Evolutionary conservation across 2,888 invertebrate species (phyloP).

Genomic region (Selenia dentaria): DNA sequence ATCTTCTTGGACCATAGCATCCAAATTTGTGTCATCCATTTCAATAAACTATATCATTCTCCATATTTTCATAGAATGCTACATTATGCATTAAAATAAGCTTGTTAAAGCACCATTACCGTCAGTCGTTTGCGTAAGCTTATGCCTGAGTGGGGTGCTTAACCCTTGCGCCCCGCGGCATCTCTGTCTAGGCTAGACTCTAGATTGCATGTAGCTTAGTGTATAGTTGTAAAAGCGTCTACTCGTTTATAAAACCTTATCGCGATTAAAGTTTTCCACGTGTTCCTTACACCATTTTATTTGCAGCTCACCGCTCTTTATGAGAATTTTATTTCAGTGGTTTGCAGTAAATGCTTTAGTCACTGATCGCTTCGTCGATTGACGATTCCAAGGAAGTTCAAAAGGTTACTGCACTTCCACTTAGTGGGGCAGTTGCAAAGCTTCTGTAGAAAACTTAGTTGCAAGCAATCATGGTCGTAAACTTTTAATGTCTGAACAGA

Average conservation of each 20-base stretch:
- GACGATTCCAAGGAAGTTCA: conserved; percentile 23
- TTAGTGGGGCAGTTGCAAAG: conserved; percentile 51
- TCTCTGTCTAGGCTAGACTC: conserved; percentile 19
- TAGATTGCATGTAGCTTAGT: conserved; percentile 22
- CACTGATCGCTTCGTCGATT: conserved; percentile 18
- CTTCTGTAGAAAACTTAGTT: conserved; percentile 57
- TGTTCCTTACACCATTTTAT: conserved; percentile 20
- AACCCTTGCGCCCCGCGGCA: conserved; percentile 16
- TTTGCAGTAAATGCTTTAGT: conserved; percentile 8
- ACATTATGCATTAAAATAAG: conserved; percentile 23
- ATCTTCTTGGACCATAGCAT: conserved; percentile 10
- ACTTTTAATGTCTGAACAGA: conserved; percentile 52
- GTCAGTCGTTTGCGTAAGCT: conserved; percentile 30
- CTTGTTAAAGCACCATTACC: conserved; percentile 11
- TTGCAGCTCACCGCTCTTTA: conserved; percentile 17
- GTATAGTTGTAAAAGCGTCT: conserved; percentile 26
- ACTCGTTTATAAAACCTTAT: conserved; percentile 29
- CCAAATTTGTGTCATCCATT: conserved; percentile 16
- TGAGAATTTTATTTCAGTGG: conserved; percentile 9
- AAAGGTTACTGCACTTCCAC: conserved; percentile 76
- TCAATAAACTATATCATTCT: conserved; percentile 9
- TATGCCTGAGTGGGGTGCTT: conserved; percentile 21
- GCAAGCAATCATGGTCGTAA: conserved; percentile 53
- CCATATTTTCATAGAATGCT: conserved; percentile 19
- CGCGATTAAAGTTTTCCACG: conserved; percentile 20